Evolutionary conservation across 2,113 vertebrate genomes (phyloP), one percentile per base, ranked within the genome.

Genomic region (Cichladusa arquata): DNA sequence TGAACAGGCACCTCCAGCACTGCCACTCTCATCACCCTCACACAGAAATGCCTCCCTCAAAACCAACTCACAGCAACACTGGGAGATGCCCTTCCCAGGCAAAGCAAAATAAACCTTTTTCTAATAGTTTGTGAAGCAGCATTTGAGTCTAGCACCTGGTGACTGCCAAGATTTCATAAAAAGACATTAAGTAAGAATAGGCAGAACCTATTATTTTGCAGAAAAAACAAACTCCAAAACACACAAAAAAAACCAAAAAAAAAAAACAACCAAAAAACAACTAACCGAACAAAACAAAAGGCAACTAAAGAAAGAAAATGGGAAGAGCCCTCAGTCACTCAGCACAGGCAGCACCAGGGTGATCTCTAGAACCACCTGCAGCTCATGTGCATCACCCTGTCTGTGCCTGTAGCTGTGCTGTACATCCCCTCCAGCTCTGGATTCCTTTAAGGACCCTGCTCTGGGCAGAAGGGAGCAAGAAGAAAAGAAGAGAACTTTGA

Each of bases 1-100:
- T 1, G 1, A 48, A 16, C 4, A 1, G 44, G 14, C n/a, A 70
- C n/a, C 40, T 87, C 87, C 4, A 2, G 26, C 40, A 14, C 23
- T 53, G 19, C 13, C 13, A 1, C 56, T n/a, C 42, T 69, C 29
- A 1, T 42, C 67, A 70, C 2, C 28, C 72, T 54, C 0, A 1
- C 13, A 42, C 61, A 53, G 40, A 12, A 66, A 58, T 0, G 1
- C 17, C 31, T 57, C 56, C 20, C 31, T 54, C 51, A n/a, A 90
- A 77, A 69, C 33, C 36, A 70, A 19, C 14, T 10, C 3, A 47
- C 10, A 40, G 22, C 31, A 54, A 36, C 28, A 50, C 14, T 4
- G 11, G 19, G 24, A 64, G 23, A 62, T 5, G 19, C 72, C 79
- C 69, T 18, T 51, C 44, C 31, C 44, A 64, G 42, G 28, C 26